These are phyloP conservation scores for Archips crataeganus DNA, from an alignment of 2,888 invertebrate genomes.

Conservation along the genomic window DNA sequence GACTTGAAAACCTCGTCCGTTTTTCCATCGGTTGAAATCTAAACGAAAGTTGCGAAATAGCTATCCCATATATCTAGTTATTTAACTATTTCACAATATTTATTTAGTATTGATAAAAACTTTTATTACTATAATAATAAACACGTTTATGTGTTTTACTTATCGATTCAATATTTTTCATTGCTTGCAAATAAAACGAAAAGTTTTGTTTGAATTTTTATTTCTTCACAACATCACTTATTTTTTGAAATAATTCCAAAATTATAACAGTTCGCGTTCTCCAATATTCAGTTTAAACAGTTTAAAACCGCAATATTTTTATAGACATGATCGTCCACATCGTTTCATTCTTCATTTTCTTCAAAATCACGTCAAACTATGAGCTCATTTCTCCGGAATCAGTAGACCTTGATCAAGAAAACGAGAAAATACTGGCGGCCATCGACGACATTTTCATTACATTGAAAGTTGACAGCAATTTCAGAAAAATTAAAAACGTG, in stretches of 20 bases:
- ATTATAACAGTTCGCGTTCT: background rate
- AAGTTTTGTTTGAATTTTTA: background rate
- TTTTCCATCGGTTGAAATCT: too few species aligned
- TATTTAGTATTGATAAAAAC: too few species aligned
- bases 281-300: background rate
- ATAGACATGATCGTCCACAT: background rate
- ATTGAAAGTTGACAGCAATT: conserved; percentile 50
- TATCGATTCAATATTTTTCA: background rate
- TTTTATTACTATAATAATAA: background rate
- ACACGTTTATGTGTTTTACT: background rate
- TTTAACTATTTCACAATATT: too few species aligned
- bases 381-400: conserved; percentile 41
- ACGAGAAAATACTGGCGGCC: conserved; percentile 48
- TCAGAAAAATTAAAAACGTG: conserved; percentile 47
- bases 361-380: background rate
- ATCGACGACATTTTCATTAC: conserved; percentile 54
- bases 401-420: conserved; percentile 48
- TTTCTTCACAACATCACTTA: background rate
- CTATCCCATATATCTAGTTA: too few species aligned
- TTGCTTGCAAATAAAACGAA: background rate
- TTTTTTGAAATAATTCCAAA: background rate
- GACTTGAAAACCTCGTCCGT: too few species aligned
- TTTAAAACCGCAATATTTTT: background rate
- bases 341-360: conserved; percentile 22
- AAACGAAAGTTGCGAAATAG: too few species aligned